Evolutionary conservation across 2,113 vertebrate species (phyloP).

Genomic region (Calonectris borealis): DNA sequence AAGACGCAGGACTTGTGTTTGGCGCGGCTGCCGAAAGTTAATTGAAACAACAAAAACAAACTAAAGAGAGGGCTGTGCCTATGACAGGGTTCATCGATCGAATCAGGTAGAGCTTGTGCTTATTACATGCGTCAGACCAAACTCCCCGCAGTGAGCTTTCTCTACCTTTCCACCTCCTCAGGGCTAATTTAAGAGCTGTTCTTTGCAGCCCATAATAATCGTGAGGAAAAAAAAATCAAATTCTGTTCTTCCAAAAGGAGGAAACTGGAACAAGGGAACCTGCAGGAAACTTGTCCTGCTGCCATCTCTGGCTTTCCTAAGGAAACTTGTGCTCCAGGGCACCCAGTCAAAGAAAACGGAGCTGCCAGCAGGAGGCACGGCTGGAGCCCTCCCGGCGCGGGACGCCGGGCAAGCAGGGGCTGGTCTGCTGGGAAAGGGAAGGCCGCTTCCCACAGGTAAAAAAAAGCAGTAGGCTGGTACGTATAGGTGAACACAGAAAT

Average conservation of each 20-base stretch:
- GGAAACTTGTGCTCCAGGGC: background rate
- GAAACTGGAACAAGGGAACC: background rate
- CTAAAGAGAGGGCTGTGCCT: background rate
- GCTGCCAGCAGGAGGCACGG: background rate
- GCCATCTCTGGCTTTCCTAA: background rate
- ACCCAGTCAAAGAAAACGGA: background rate
- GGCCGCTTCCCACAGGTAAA: background rate
- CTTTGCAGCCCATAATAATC: background rate
- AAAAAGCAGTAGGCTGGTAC: background rate
- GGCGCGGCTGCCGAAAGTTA: background rate
- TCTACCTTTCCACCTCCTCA: background rate
- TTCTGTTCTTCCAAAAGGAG: background rate
- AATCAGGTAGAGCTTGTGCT: background rate
- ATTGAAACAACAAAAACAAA: slow-evolving; percentile 36
- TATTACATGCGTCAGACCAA: background rate
- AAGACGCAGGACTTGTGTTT: background rate
- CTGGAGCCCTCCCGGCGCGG: accelerated
- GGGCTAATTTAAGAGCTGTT: slow-evolving; percentile 50
- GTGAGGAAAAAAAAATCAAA: background rate
- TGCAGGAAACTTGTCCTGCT: background rate
- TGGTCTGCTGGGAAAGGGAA: background rate
- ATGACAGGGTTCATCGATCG: background rate
- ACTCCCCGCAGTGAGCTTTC: background rate
- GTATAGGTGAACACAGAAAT: background rate
- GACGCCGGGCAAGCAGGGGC: background rate